Base-by-base conservation (phyloP, 2,888 invertebrate species). In the Penaeus monodon region DNA sequence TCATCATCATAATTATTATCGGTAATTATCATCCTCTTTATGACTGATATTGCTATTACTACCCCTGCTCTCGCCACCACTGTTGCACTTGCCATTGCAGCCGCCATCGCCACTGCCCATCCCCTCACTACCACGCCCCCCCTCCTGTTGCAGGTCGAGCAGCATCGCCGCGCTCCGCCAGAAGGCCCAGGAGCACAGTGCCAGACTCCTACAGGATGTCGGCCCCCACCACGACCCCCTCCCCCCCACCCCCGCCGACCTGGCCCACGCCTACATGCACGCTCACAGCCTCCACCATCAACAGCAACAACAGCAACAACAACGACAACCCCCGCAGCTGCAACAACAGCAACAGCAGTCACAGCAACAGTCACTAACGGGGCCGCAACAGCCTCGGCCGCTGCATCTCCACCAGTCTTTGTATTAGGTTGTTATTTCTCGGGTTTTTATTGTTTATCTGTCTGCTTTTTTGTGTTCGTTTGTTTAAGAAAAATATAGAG, bases 101-200 rank as follows among this genome's bases (percentile, higher is more conserved):
- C 38, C 38, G 38, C 38, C 38, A 6, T 44, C 38, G 38, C 38
- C 38, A 33, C 33, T 3, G 33, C 38, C 7, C 38, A 7, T 8
- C 0, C 4, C 38, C 38, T 7, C 7, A 44, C 38, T 6, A 2
- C 10, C 17, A 57, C 57, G 57, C 20, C 24, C 77, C 10, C 65
- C 33, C 44, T 14, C 24, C 68, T 38, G 33, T 70, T 20, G 14
- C 86, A 83, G 86, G 66, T 83, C 86, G 66, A 87, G 86, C 65
- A 97, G 97, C 92, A 98, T 98, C 92, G 98, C 98, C 49, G 97
- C 97, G 91, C 93, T 98, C 91, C 94, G 98, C 79, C 98, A 98
- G 91, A 98, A 98, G 93, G 98, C 98, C 44, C 97, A 98, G 92
- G 97, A 98, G 93, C 98, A 98, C 93, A 86, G 89, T 77, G 90